These are phyloP conservation scores for Subanguina moxae DNA, from an alignment of 1,140 invertebrate genomes.

Conservation along the genomic window DNA sequence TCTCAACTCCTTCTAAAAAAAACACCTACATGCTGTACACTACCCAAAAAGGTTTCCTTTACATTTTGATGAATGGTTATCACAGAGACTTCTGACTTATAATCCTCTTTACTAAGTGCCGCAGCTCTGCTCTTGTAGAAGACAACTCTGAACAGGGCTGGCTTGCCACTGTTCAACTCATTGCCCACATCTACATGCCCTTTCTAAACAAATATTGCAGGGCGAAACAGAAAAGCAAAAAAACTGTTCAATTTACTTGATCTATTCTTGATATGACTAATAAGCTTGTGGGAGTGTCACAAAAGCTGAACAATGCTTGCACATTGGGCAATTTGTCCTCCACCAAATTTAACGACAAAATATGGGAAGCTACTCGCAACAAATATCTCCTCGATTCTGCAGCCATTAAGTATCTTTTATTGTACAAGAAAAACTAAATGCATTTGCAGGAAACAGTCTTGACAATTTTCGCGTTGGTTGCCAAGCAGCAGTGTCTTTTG, in stretches of 20 bases:
- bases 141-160: conserved; percentile 46
- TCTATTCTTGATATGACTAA: conserved; percentile 52
- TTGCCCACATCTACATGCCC: conserved; percentile 51
- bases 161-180: conserved; percentile 25
- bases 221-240: background rate
- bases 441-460: too few relatives aligned
- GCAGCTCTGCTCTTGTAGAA: conserved; percentile 50
- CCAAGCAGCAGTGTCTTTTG: too few relatives aligned
- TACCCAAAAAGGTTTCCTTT: conserved; percentile 44
- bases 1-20: too few relatives aligned
- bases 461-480: too few relatives aligned
- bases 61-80: conserved; percentile 53
- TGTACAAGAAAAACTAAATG: too few relatives aligned
- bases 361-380: conserved; percentile 48
- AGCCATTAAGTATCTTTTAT: background rate
- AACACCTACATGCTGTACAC: background rate
- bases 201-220: conserved; percentile 35
- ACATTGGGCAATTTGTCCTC: conserved; percentile 55
- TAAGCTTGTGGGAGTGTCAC: conserved; percentile 41
- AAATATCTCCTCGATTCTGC: conserved; percentile 38
- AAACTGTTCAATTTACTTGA: conserved; percentile 32
- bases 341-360: conserved; percentile 51
- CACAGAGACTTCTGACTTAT: conserved; percentile 51
- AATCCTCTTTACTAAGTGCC: conserved; percentile 49
- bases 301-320: conserved; percentile 45